Conservation (phyloP, 1,140 invertebrate species). For the Nilaparvata lugens region DNA sequence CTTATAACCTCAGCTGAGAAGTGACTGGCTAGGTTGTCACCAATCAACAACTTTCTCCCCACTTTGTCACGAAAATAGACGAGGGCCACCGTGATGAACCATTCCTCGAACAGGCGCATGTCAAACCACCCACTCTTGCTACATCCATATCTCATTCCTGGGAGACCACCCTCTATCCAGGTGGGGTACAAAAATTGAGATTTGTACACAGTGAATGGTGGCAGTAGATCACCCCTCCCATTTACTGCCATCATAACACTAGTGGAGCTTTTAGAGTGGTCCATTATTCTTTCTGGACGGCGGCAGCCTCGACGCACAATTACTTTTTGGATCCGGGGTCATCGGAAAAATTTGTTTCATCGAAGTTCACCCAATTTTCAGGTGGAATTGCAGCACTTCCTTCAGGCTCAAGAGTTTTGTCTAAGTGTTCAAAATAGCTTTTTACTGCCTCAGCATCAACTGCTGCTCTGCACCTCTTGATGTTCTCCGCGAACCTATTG, state of each 20-base stretch:
- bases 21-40: slow-evolving; percentile 34
- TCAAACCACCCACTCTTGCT: slow-evolving; percentile 31
- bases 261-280: slow-evolving; percentile 12
- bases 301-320: slow-evolving; percentile 14
- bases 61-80: slow-evolving; percentile 24
- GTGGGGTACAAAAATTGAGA: slow-evolving; percentile 30
- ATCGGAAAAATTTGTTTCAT: slow-evolving; percentile 35
- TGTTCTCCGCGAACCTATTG: slow-evolving; percentile 26
- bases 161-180: slow-evolving; percentile 32
- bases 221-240: slow-evolving; percentile 21
- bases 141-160: slow-evolving; percentile 30
- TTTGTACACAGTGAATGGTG: slow-evolving; percentile 34
- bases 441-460: slow-evolving; percentile 6
- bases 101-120: slow-evolving; percentile 28
- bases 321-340: slow-evolving; percentile 28
- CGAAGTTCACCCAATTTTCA: slow-evolving; percentile 34
- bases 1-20: slow-evolving; percentile 28
- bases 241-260: slow-evolving; percentile 18
- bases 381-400: slow-evolving; percentile 23
- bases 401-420: slow-evolving; percentile 23
- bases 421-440: slow-evolving; percentile 30
- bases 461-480: slow-evolving; percentile 29
- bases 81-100: slow-evolving; percentile 24
- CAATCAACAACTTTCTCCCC: slow-evolving; percentile 30
- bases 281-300: slow-evolving; percentile 16